These are phyloP conservation scores for Pomatostomus ruficeps DNA, from an alignment of 2,113 vertebrate species.

Conservation along the genomic window DNA sequence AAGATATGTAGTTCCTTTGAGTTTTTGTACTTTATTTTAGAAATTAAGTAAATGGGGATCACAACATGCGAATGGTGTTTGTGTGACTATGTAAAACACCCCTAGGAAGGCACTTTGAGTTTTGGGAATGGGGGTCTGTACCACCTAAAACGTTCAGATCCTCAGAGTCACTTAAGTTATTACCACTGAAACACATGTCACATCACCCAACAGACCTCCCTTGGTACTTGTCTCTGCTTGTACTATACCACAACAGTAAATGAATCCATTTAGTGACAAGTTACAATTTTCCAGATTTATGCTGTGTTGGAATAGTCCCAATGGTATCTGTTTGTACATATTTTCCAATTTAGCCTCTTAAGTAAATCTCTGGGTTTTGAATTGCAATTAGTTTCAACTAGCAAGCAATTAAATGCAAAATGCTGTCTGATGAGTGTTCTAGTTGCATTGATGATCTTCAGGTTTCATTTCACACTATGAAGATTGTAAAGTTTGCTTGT, in stretches of 20 bases:
- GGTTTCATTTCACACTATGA: neutral
- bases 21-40: neutral
- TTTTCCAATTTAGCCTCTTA: neutral
- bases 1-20: neutral
- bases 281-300: neutral
- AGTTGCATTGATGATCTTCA: neutral
- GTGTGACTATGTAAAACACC: neutral
- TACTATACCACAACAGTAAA: neutral
- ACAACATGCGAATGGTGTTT: rapidly evolving
- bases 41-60: neutral
- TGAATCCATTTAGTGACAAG: neutral
- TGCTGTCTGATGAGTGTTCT: neutral
- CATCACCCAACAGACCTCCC: neutral
- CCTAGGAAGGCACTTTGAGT: neutral
- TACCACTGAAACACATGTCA: neutral
- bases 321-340: neutral
- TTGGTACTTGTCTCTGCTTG: neutral
- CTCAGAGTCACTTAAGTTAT: neutral
- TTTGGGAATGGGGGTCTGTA: neutral
- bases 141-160: neutral
- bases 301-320: neutral
- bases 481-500: neutral
- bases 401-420: slow-evolving; percentile 6
- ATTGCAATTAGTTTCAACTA: neutral
- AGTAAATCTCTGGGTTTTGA: neutral